phyloP scores from a whole-genome alignment of 2,888 invertebrate species.

The Drosophila mimica region DNA sequence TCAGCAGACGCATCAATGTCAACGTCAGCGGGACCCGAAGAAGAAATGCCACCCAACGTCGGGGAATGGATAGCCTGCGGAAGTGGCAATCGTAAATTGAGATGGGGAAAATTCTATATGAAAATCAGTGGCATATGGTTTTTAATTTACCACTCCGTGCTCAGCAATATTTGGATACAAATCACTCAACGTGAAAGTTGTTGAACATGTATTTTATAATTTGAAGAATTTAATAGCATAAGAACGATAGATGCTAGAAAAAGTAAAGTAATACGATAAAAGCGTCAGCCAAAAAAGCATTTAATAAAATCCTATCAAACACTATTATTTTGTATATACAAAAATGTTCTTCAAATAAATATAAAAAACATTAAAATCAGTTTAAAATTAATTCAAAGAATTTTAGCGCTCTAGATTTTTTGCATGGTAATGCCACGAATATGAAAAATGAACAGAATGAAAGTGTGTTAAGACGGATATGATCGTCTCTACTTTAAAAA shows the following conservation, averaged over 20 bases:
- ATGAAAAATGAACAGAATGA: not conserved
- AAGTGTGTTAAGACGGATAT: not conserved
- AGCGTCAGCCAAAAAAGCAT: not conserved
- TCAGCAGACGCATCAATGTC: slow-evolving; percentile 70
- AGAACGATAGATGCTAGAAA: not conserved
- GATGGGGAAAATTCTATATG: slow-evolving; percentile 38
- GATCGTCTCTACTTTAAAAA: not conserved
- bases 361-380: not conserved
- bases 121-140: not conserved
- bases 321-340: not conserved
- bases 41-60: slow-evolving; percentile 35
- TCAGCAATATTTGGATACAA: not conserved
- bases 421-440: rapidly evolving
- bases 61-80: not conserved
- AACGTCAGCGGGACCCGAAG: slow-evolving; percentile 56
- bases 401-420: not conserved
- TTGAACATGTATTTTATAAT: not conserved
- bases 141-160: slow-evolving; percentile 21
- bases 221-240: not conserved
- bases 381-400: not conserved
- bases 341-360: not conserved
- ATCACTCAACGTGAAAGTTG: not conserved
- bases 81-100: slow-evolving; percentile 5
- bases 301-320: not conserved
- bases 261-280: not conserved